Percentiles rank a stretch among this genome's conserved stretches.
phyloP scores from a whole-genome alignment of 1,140 invertebrate genomes.

The Cardiocondyla obscurior region DNA sequence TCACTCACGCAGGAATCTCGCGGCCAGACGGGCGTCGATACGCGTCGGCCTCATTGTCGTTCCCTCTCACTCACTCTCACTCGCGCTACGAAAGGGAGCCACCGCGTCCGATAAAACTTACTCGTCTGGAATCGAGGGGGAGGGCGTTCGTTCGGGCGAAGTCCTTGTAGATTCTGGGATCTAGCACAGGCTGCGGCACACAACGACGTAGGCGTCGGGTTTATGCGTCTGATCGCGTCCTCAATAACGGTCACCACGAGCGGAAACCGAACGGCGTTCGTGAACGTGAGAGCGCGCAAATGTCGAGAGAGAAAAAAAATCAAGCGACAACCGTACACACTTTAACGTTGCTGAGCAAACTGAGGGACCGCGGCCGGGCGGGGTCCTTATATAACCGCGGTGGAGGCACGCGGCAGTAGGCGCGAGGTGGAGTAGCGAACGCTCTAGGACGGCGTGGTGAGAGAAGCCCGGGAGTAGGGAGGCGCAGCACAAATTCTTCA shows the following conservation, averaged over 20 bases:
- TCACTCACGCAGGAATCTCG: constrained; percentile 23
- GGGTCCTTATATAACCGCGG: constrained; percentile 65
- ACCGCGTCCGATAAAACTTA: constrained; percentile 18
- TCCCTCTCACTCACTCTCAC: constrained; percentile 3
- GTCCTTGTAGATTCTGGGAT: too few relatives aligned
- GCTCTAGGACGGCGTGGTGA: not conserved
- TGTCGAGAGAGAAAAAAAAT: not conserved
- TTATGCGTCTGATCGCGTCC: not conserved
- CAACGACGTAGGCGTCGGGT: constrained; percentile 7
- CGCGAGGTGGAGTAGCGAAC: not conserved
- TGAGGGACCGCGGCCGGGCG: constrained; percentile 56
- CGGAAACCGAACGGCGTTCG: constrained; percentile 29
- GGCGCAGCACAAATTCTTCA: constrained; percentile 42
- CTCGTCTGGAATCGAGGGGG: constrained; percentile 7
- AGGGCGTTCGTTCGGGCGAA: too few relatives aligned
- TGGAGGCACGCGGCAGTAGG: constrained; percentile 47
- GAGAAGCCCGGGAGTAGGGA: not conserved
- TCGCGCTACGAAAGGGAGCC: not conserved
- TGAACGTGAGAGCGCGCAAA: not conserved
- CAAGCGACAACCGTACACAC: not conserved
- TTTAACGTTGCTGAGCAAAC: constrained; percentile 50
- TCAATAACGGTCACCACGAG: constrained; percentile 32
- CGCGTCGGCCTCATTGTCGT: not conserved
- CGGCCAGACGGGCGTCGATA: not conserved
- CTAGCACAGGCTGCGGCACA: constrained; percentile 23